Conservation (phyloP, 2,113 vertebrate species). For the Tylochromis polylepis region DNA sequence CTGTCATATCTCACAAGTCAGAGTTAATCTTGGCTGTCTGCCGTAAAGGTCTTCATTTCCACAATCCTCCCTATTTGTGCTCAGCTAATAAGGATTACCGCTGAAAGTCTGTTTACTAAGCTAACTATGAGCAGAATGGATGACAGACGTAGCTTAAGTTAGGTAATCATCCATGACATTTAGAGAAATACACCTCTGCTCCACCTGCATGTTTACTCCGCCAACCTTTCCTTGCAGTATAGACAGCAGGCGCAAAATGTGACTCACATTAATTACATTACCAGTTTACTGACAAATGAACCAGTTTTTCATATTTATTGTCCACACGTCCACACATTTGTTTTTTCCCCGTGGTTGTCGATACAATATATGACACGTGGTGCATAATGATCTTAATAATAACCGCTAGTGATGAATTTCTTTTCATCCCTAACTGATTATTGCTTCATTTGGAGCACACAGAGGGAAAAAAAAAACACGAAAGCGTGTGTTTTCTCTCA, state of each 20-base stretch:
- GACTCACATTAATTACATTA: neutral
- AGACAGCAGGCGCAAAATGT: neutral
- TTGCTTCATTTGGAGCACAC: neutral
- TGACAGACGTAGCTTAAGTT: constrained; percentile 40
- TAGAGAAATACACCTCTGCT: constrained; percentile 12
- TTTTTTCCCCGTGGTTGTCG: neutral
- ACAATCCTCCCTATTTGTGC: constrained; percentile 14
- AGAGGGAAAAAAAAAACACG: neutral
- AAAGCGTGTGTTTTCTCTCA: neutral
- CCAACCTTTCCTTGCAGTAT: neutral
- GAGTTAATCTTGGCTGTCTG: constrained; percentile 10
- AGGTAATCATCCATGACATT: constrained; percentile 47
- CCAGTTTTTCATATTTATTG: neutral
- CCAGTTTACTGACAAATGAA: neutral
- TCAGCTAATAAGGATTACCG: constrained; percentile 32
- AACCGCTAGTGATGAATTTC: neutral
- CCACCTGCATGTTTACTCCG: neutral
- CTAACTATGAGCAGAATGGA: constrained; percentile 34
- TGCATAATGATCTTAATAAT: neutral
- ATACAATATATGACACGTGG: neutral
- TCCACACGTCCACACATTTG: neutral
- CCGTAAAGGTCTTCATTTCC: constrained; percentile 10
- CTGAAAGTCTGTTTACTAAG: constrained; percentile 18
- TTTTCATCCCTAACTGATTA: neutral
- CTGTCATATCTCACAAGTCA: neutral